Conservation (phyloP, 1,140 invertebrate genomes). For the Diabrotica undecimpunctata region DNA sequence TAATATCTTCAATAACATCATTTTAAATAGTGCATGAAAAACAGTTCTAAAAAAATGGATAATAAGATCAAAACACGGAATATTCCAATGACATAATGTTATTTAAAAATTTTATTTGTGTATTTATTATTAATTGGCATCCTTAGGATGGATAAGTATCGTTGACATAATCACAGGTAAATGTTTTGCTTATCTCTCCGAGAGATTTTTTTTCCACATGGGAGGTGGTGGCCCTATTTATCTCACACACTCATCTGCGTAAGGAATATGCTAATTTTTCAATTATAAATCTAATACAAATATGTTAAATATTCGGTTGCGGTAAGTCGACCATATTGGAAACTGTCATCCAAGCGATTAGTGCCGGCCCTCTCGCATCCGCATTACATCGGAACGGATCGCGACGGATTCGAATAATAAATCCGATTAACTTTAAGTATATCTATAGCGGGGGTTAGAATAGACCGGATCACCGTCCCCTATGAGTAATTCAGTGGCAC, state of each 20-base stretch:
- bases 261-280: slow-evolving; percentile 32
- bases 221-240: too few relatives aligned
- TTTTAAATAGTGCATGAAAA: too few relatives aligned
- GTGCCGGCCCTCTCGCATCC: slow-evolving; percentile 9
- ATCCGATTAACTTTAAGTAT: slow-evolving; percentile 29
- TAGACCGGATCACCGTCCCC: slow-evolving; percentile 11
- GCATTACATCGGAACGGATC: neutral
- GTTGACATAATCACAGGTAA: too few relatives aligned
- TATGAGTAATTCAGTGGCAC: slow-evolving; percentile 13
- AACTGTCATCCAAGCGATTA: slow-evolving; percentile 24
- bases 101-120: too few relatives aligned
- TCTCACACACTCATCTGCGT: neutral
- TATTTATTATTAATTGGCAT: too few relatives aligned
- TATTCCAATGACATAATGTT: too few relatives aligned
- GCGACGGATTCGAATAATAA: neutral
- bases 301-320: slow-evolving; percentile 30
- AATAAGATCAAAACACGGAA: too few relatives aligned
- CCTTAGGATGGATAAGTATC: too few relatives aligned
- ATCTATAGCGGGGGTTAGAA: slow-evolving; percentile 16
- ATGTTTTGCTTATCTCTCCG: too few relatives aligned
- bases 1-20: too few relatives aligned
- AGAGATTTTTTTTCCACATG: too few relatives aligned
- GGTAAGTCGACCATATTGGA: slow-evolving; percentile 31
- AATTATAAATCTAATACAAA: slow-evolving; percentile 33
- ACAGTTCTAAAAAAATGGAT: too few relatives aligned